Percentiles rank a stretch among this genome's conserved stretches.
These are phyloP conservation scores for Oasisia sp. DNA, from an alignment of 2,888 invertebrate genomes.

Conservation along the genomic window DNA sequence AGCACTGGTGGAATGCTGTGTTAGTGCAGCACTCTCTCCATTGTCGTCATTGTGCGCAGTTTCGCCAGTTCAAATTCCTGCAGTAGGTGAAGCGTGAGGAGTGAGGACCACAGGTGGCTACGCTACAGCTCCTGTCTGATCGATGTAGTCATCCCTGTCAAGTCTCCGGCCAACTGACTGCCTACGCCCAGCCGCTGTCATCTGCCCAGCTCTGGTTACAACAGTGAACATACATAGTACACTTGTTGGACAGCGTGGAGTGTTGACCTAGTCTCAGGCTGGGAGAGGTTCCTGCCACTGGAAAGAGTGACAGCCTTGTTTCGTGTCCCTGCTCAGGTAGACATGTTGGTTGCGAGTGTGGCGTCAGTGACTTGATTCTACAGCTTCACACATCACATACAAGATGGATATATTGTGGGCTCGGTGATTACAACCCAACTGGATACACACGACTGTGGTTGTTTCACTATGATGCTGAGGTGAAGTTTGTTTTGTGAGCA, in stretches of 20 bases:
- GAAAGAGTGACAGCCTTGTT: background rate
- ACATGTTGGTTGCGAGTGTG: background rate
- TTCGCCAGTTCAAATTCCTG: constrained; percentile 4
- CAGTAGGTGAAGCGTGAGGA: background rate
- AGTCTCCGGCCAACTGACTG: background rate
- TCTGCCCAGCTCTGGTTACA: background rate
- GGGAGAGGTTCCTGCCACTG: background rate
- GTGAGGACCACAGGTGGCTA: background rate
- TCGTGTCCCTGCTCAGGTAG: background rate
- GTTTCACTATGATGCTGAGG: background rate
- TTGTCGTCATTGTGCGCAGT: background rate
- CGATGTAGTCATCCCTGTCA: background rate
- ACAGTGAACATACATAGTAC: background rate
- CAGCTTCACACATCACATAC: background rate
- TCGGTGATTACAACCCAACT: background rate
- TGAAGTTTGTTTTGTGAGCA: background rate
- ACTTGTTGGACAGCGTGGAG: background rate
- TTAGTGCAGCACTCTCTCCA: background rate
- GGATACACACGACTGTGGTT: background rate
- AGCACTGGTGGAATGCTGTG: background rate
- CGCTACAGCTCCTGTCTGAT: background rate
- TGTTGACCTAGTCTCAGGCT: background rate
- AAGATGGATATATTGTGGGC: constrained; percentile 9
- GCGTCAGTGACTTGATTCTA: background rate
- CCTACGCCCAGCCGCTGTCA: background rate